A percentile compares a stretch with the other conserved stretches of the same genome.
Evolutionary conservation across 2,888 invertebrate species (phyloP).

Genomic region (Dynastes maya): DNA sequence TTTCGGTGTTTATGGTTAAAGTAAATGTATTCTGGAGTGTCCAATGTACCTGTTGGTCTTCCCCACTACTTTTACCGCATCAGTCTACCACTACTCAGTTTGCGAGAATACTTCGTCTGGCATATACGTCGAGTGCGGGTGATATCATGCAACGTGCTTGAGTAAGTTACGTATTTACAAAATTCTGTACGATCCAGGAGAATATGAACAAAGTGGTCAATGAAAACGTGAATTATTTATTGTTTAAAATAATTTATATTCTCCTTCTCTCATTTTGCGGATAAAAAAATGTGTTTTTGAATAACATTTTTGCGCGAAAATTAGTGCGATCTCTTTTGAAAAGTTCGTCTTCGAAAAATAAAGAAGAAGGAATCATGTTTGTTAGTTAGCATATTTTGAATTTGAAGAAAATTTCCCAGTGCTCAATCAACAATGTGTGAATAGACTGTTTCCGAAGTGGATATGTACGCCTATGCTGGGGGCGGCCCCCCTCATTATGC

Average conservation of each 20-base stretch:
- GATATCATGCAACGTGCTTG: constrained; percentile 47
- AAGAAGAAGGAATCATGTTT: not conserved
- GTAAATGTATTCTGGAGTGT: constrained; percentile 38
- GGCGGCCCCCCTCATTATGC: constrained; percentile 70
- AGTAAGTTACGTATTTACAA: constrained; percentile 24
- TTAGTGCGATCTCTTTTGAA: not conserved
- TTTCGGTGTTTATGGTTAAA: constrained; percentile 26
- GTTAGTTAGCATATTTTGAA: not conserved
- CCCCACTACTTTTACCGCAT: constrained; percentile 54
- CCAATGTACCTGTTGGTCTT: constrained; percentile 56
- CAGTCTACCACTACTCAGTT: constrained; percentile 52
- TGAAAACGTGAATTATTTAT: not conserved
- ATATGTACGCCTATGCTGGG: constrained; percentile 72
- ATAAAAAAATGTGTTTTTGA: constrained; percentile 1
- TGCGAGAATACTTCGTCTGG: constrained; percentile 52
- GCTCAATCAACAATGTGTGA: constrained; percentile 1
- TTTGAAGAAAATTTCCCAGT: too few relatives aligned
- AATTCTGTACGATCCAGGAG: not conserved
- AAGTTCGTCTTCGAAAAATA: not conserved
- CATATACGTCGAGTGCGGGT: constrained; percentile 48
- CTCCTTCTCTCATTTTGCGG: not conserved
- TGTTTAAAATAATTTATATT: not conserved
- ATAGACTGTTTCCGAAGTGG: constrained; percentile 57
- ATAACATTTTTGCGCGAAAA: not conserved
- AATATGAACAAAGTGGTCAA: constrained; percentile 7